Evolutionary conservation across 2,888 invertebrate species (phyloP), one percentile per base, ranked within the genome.

Genomic region (Ommatoiulus sabulosus): DNA sequence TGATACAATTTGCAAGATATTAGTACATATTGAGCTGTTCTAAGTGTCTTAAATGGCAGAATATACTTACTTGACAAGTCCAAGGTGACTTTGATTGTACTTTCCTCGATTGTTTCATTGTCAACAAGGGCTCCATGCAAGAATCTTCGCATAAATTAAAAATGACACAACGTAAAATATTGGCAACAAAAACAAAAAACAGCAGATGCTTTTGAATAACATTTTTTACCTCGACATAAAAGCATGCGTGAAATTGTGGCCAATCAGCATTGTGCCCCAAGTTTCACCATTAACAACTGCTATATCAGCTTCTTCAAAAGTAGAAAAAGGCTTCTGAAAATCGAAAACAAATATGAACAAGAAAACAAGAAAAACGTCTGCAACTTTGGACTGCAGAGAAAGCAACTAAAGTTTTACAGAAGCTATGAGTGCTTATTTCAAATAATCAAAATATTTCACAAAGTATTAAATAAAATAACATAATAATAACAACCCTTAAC

Each of bases 211-310:
- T 24, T 35, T 44, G 84, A 84, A 44, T n/a, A 17, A 35, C 6
- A 7, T 15, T 17, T 35, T 44, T 17, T 84, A 84, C 84, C 84
- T 84, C 6, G 84, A 44, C 84, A 84, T 84, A 43, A 84, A 84
- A 15, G 84, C 84, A 15, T 84, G 17, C 4, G 84, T 35, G n/a
- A 84, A 84, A 84, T 84, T 84, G 43, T 43, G 43, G 6, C 84
- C 84, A 4, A 84, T 84, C n/a, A 17, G 44, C 84, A 84, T 84
- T 44, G 84, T 44, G 44, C 84, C 84, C 84, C 84, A 84, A 7
- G 84, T 84, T 44, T 44, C 44, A 44, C 84, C 84, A 10, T 44
- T 84, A 8, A 44, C 84, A 0, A 84, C 84, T 84, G 84, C 84
- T 15, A 44, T 44, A 5, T 84, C 84, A 7, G 84, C 84, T 84